Base-by-base conservation (phyloP, 2,113 vertebrate species). In the Corythoichthys intestinalis region DNA sequence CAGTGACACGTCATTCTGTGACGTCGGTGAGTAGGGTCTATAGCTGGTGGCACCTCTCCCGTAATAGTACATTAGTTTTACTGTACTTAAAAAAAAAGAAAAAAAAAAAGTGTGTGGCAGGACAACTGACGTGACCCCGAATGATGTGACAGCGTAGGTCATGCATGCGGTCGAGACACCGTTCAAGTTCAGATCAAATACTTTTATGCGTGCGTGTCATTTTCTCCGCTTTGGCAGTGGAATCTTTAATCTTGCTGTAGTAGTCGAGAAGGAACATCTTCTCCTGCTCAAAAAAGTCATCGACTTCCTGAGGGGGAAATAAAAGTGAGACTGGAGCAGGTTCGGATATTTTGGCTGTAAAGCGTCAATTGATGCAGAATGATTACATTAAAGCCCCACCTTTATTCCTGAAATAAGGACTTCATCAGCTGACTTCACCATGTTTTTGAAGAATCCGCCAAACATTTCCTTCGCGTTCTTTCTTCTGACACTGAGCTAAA, bases 261-360 rank as follows among this genome's bases (percentile, higher is more conserved):
- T 98, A 98, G 87, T 95, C 95, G 17, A 97, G 90, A 69, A 98
- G 93, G 79, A 98, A 98, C 38, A 89, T 96, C 90, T 98, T 98
- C 88, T 98, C 97, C 88, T 98, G 97, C 75, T 98, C 96, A 88
- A 98, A 98, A 88, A 98, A 98, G 50, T 98, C 96, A 92, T 98
- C 96, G 1, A 96, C 94, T 80, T 98, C 97, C 97, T 98, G 87
- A 67, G 86, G 50, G 44, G 48, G 37, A 74, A 50, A 77, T 7
- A 62, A 49, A 60, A 53, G 39, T 67, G 39, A 58, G 0, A 66
- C 12, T 12, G 59, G 57, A 76, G 53, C n/a, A 15, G 2, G 12
- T 15, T 17, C 10, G 4, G 12, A 48, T 5, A 41, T 4, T 56
- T 15, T 1, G 11, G 8, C 4, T 68, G 50, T 11, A 54, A 60